Evolutionary conservation across 2,888 invertebrate species (phyloP), one percentile per base, ranked within the genome.

Genomic region (Clivina fossor): DNA sequence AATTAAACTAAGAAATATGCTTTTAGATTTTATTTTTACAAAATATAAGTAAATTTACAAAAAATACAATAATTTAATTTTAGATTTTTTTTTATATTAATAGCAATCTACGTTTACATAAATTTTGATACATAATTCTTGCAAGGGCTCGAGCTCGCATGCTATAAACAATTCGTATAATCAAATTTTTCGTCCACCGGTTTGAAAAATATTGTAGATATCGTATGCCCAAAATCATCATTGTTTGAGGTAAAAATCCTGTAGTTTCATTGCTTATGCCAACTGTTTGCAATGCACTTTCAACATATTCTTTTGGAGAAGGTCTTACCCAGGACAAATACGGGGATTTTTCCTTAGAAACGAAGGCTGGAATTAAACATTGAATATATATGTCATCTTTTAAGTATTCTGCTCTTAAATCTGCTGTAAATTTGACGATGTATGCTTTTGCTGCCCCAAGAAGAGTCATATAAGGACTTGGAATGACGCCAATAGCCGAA

Each of bases 391-490:
- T 83, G 1, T 90, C 90, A 37, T 80, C 75, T 26, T 82, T 81
- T 13, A 78, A 74, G 65, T 90, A 92, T 67, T 93, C 92, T 53
- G 84, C 81, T 5, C 83, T 80, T 20, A 93, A 73, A 64, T 90
- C 89, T 46, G 82, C 83, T 4, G 88, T 83, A 62, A 93, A 83
- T 71, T 92, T 92, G 48, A 86, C 84, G 9, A 91, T 85, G 74
- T 84, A 93, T 2, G 90, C 87, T 83, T 96, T 97, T 35, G 92
- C 84, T 15, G 93, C 92, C 20, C 90, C 85, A 67, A 97, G 97
- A 0, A 93, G 84, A 4, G 88, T 80, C 22, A 95, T 76, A 61
- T 95, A 73, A 0, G 95, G 93, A 62, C 86, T 84, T 0, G 94
- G 92, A 58, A 88, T 83, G 4, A 83, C 77, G 0, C 88, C 90